These are phyloP conservation scores for Hyla sarda DNA, from an alignment of 2,113 vertebrate genomes.

Conservation along the genomic window DNA sequence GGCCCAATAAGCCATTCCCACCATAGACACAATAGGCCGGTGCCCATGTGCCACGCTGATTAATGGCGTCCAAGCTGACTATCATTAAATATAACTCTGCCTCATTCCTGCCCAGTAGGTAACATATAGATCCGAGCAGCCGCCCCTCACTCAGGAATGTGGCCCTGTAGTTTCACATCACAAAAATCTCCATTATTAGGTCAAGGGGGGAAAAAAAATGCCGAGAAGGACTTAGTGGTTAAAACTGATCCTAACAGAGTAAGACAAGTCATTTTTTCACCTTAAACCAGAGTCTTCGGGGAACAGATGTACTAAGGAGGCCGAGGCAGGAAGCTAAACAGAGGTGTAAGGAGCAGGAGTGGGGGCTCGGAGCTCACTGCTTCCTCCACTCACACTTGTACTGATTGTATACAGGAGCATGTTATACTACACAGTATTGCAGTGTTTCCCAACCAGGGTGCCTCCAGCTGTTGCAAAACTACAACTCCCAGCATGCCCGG, in stretches of 20 bases:
- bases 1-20: constrained; percentile 3
- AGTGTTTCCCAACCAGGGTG: too few species aligned
- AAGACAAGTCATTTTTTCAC: constrained; percentile 49
- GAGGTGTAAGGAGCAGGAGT: not conserved
- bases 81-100: not conserved
- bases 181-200: constrained; percentile 51
- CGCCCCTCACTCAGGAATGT: constrained; percentile 43
- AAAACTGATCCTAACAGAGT: constrained; percentile 49
- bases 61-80: not conserved
- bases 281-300: constrained; percentile 25
- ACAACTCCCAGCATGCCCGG: too few species aligned
- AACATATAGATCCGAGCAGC: constrained; percentile 5
- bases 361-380: not conserved
- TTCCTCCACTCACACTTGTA: not conserved
- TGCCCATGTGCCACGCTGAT: not conserved
- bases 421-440: not conserved
- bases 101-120: constrained; percentile 4
- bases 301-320: constrained; percentile 14
- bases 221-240: constrained; percentile 45
- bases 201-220: constrained; percentile 27
- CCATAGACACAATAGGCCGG: not conserved
- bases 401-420: not conserved
- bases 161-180: constrained; percentile 35
- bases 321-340: constrained; percentile 31
- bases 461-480: too few species aligned